Evolutionary conservation across 2,888 invertebrate genomes (phyloP).

Genomic region (Branchellion lobata): DNA sequence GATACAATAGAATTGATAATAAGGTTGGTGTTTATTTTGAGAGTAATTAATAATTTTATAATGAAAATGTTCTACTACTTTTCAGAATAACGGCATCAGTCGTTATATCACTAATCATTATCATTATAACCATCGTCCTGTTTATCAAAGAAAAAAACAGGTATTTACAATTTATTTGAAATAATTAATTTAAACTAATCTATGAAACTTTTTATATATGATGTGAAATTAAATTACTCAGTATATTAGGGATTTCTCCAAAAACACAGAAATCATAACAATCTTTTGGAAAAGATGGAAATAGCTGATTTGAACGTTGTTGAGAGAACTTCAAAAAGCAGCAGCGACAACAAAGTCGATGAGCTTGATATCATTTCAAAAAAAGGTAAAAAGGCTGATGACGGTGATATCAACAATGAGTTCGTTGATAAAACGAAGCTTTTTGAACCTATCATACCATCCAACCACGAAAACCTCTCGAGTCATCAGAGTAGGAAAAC

Average conservation of each 20-base stretch:
- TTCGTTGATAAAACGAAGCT: too few relatives aligned
- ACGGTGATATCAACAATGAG: background rate
- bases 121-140: slow-evolving; percentile 5
- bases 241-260: too few relatives aligned
- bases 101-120: background rate
- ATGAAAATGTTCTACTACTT: background rate
- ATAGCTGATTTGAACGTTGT: background rate
- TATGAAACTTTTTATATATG: background rate
- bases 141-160: background rate
- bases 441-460: too few relatives aligned
- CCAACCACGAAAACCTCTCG: too few relatives aligned
- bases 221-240: background rate
- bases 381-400: background rate
- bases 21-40: background rate
- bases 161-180: background rate
- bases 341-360: background rate
- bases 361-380: background rate
- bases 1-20: background rate
- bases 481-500: background rate
- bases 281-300: background rate
- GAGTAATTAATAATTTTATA: too few relatives aligned
- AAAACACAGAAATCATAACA: background rate
- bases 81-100: slow-evolving; percentile 10
- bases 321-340: background rate
- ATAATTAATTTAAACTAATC: background rate